Base-by-base conservation (phyloP, 1,140 invertebrate genomes). In the Achroia grisella region DNA sequence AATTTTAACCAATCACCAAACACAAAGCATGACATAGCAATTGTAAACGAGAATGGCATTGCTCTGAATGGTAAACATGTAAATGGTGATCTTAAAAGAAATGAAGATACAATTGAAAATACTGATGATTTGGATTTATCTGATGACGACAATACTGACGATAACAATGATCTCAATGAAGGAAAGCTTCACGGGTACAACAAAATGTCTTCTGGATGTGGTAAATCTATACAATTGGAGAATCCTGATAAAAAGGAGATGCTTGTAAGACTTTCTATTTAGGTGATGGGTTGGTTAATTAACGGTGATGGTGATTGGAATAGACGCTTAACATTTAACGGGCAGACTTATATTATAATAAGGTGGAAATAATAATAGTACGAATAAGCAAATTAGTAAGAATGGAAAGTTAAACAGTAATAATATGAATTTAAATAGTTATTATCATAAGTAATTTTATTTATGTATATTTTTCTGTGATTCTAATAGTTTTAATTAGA, bases 181-280 rank as follows among this genome's bases (percentile, higher is more conserved):
- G 23, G 31, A 2, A 69, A 57, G 15, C 53, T 77, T n/a, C 67
- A 75, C 33, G 77, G 79, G 10, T 84, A 81, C 42, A 48, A 69
- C 29, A 70, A 71, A 47, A 75, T 74, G 27, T 54, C 69, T 1
- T 44, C 62, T 0, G 71, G 77, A 4, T 81, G 74, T 46, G 60
- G 57, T 8, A 32, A 72, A 15, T 52, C 66, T 5, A 79, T 82
- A 50, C 76, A 84, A 44, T 42, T 82, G 10, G 80, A 84, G 42
- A 69, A 80, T 60, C 71, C 74, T 4, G 44, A 78, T 52, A 79
- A 80, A 14, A 84, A 71, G 30, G 80, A 84, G 43, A 39, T 54
- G 27, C 62, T 84, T 37, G 80, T 84, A 79, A 65, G 79, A 64
- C 17, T 37, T 44, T 49, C 46, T 1, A 9, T 40, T 8, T 48